Percentiles rank a stretch among this genome's conserved stretches.
phyloP scores from a whole-genome alignment of 2,797 vertebrate genomes.

The Pterois miles region DNA sequence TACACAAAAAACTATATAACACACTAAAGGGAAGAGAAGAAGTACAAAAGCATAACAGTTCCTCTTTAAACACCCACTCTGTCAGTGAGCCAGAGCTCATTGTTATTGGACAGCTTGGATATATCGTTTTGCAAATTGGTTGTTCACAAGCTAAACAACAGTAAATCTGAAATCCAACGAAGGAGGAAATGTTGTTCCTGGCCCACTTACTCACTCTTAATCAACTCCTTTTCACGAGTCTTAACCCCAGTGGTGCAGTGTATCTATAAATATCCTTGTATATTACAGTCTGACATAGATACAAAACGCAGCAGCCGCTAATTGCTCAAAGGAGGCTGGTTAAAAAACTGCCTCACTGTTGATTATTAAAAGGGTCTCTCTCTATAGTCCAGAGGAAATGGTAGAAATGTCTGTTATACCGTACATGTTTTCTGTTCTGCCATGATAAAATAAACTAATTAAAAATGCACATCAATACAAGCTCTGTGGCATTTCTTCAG shows the following conservation, averaged over 20 bases:
- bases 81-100: not conserved
- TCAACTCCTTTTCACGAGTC: not conserved
- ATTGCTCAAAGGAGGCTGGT: not conserved
- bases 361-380: not conserved
- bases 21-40: too few relatives aligned
- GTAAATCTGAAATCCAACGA: not conserved
- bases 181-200: not conserved
- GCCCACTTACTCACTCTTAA: slow-evolving; percentile 13
- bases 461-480: not conserved
- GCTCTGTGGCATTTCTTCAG: not conserved
- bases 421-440: not conserved
- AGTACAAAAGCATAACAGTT: too few relatives aligned
- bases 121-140: not conserved
- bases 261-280: slow-evolving; percentile 19
- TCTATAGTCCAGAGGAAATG: not conserved
- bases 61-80: not conserved
- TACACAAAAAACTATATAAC: too few relatives aligned
- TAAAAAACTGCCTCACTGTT: not conserved
- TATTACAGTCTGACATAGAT: slow-evolving; percentile 31
- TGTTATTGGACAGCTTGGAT: not conserved
- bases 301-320: slow-evolving; percentile 2
- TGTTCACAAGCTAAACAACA: not conserved
- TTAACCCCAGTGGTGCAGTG: not conserved
- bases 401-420: not conserved
- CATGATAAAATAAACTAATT: too few relatives aligned